Conservation (phyloP, 2,797 vertebrate species). For the Pelobates cultripes region DNA sequence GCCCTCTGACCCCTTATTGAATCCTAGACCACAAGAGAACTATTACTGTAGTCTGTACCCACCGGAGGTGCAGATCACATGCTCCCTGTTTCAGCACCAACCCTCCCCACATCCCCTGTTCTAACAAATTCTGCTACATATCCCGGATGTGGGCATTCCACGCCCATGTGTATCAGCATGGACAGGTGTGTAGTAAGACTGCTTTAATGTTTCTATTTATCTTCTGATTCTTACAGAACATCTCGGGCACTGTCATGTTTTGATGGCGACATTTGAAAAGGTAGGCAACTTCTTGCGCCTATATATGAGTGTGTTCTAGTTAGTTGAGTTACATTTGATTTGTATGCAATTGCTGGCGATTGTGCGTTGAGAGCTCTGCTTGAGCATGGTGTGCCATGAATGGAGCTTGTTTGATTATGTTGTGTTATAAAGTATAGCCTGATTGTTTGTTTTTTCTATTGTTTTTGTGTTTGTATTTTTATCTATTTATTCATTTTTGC, state of each 20-base stretch:
- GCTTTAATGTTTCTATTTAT: not conserved
- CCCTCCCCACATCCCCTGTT: too few relatives aligned
- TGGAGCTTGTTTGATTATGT: not conserved
- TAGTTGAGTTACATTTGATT: not conserved
- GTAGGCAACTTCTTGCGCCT: constrained; percentile 65
- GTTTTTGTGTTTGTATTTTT: too few relatives aligned
- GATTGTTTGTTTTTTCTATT: too few relatives aligned
- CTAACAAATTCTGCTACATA: too few relatives aligned
- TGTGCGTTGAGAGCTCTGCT: not conserved
- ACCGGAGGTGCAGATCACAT: too few relatives aligned
- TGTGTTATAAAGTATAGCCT: not conserved
- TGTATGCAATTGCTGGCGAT: not conserved
- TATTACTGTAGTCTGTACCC: too few relatives aligned
- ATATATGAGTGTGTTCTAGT: not conserved
- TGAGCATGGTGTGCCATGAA: not conserved
- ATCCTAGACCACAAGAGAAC: too few relatives aligned
- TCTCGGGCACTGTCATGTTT: constrained; percentile 90
- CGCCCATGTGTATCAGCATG: too few relatives aligned
- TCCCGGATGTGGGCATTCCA: too few relatives aligned
- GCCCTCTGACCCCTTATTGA: too few relatives aligned
- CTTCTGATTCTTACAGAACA: constrained; percentile 77
- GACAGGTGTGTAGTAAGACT: not conserved
- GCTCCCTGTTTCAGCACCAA: too few relatives aligned
- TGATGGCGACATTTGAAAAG: constrained; percentile 96
- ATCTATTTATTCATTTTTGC: not conserved